phyloP scores from a whole-genome alignment of 2,888 invertebrate species.

The Drosophila histrio region DNA sequence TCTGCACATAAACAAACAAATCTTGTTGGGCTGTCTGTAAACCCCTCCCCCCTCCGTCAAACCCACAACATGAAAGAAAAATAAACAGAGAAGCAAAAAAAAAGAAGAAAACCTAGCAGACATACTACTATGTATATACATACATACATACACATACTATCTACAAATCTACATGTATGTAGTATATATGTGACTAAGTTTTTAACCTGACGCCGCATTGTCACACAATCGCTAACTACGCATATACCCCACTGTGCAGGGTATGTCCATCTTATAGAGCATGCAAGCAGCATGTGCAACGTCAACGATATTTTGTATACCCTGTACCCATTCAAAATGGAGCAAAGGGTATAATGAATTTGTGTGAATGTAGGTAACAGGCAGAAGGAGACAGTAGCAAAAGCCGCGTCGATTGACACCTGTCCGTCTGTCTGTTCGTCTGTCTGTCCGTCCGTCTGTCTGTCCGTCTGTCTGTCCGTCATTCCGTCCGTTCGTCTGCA shows the following conservation, averaged over 20 bases:
- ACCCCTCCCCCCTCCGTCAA: neutral
- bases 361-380: too few relatives aligned
- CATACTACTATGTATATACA: neutral
- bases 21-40: slow-evolving; percentile 37
- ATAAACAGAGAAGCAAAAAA: slow-evolving; percentile 28
- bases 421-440: too few relatives aligned
- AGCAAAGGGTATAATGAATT: too few relatives aligned
- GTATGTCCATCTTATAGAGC: slow-evolving; percentile 20
- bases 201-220: slow-evolving; percentile 24
- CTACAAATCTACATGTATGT: neutral
- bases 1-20: slow-evolving; percentile 56
- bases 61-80: slow-evolving; percentile 7
- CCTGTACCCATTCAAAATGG: too few relatives aligned
- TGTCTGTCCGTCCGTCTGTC: too few relatives aligned
- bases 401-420: too few relatives aligned
- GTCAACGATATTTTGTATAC: slow-evolving; percentile 25
- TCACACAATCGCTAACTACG: slow-evolving; percentile 12
- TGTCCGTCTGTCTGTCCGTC: too few relatives aligned
- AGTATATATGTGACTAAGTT: neutral
- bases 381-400: too few relatives aligned
- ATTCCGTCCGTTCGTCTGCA: too few relatives aligned
- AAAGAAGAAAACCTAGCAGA: slow-evolving; percentile 15
- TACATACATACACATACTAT: slow-evolving; percentile 3
- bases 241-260: slow-evolving; percentile 17
- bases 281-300: slow-evolving; percentile 22